Conservation (phyloP, 1,140 invertebrate genomes). For the Elymnias hypermnestra region DNA sequence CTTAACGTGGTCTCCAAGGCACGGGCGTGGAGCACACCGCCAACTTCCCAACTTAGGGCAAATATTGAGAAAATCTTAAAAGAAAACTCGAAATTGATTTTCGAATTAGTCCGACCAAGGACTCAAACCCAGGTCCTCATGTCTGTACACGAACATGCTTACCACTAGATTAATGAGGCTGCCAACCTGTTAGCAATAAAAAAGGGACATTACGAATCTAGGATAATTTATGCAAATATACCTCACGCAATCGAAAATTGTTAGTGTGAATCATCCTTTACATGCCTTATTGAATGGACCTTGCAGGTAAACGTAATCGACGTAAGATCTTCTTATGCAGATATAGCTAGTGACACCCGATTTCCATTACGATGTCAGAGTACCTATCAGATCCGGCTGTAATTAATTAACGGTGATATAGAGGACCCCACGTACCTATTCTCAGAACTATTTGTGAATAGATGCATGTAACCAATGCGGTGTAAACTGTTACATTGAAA, state of each 20-base stretch:
- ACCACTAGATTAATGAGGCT: no score
- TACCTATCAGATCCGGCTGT: constrained; percentile 32
- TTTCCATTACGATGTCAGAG: constrained; percentile 21
- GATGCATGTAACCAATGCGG: neutral
- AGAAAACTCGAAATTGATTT: no score
- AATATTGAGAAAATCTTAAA: no score
- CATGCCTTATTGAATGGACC: neutral
- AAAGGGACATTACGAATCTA: no score
- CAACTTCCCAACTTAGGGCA: no score
- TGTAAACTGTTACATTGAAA: constrained; percentile 4
- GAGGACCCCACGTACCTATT: constrained; percentile 12
- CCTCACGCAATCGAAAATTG: neutral
- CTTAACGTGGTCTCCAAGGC: no score
- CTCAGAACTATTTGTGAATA: neutral
- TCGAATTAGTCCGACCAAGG: no score
- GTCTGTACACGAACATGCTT: no score
- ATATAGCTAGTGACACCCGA: constrained; percentile 23
- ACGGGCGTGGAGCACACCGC: no score
- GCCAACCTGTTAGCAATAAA: no score
- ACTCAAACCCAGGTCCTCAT: no score
- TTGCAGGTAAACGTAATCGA: constrained; percentile 38
- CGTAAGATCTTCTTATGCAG: constrained; percentile 30
- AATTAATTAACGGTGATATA: constrained; percentile 29
- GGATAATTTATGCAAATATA: no score
- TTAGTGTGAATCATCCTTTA: neutral